Evolutionary conservation across 2,888 invertebrate species (phyloP), one percentile per base, ranked within the genome.

Genomic region (Alentia gelatinosa): DNA sequence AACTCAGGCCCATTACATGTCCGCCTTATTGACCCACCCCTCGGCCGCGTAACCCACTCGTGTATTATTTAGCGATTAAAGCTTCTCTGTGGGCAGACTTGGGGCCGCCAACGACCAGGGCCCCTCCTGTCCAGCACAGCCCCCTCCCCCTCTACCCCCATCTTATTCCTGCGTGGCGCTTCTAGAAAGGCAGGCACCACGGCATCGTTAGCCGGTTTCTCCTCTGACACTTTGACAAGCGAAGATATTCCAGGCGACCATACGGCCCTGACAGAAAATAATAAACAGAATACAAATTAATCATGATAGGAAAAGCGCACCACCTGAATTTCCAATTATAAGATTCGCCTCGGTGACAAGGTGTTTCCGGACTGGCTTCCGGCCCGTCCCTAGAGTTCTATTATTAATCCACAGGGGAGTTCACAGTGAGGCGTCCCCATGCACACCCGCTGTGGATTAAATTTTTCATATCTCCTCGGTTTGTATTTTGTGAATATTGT

Each of bases 11-110:
- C 79, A 79, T 79, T 79, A 79, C 79, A 35, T 79, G 79, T 79
- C 79, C 37, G 26, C 39, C 26, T 5, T 79, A 79, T 79, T 79
- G 79, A 79, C 79, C 79, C 35, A 19, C 35, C 26, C 15, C 19
- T 39, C 5, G 37, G n/a, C 23, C 79, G 39, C 39, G 79, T 79
- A 79, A 79, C 79, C 79, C 23, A 79, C 79, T 79, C 79, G 79
- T 79, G 79, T 35, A 79, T 79, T 79, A 79, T 79, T 79, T 79
- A 79, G 79, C 79, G 79, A 79, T 79, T 79, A 39, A 79, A 79
- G 37, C 79, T 79, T 79, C 39, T 79, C 79, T 35, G 74, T 26
- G 74, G 15, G n/a, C 74, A 15, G 33, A 3, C 5, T 19, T n/a
- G 3, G 33, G 74, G 15, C 74, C 74, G 26, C 26, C 33, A 33